phyloP scores from a whole-genome alignment of 2,888 invertebrate species.

The Clusia tigrina region DNA sequence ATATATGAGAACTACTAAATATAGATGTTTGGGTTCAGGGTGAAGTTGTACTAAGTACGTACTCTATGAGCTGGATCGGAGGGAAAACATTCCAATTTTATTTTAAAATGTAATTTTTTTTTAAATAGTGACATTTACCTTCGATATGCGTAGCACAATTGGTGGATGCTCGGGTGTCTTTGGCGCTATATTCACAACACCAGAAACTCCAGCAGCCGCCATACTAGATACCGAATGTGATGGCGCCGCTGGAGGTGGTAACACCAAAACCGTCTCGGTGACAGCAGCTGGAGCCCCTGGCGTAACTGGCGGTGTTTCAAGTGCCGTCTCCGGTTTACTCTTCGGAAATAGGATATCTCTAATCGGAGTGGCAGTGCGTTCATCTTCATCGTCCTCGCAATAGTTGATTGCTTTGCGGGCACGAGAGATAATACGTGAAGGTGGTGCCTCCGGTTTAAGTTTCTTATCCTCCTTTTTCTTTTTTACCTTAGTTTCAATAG shows the following conservation, averaged over 20 bases:
- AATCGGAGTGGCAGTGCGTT: slow-evolving; percentile 58
- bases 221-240: slow-evolving; percentile 16
- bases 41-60: too few species aligned
- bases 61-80: too few species aligned
- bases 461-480: slow-evolving; percentile 62
- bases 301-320: slow-evolving; percentile 10
- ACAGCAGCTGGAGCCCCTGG: slow-evolving; percentile 19
- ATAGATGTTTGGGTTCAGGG: too few species aligned
- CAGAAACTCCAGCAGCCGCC: slow-evolving; percentile 9
- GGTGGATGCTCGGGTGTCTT: slow-evolving; percentile 73
- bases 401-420: slow-evolving; percentile 73
- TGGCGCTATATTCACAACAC: slow-evolving; percentile 38
- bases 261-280: too few species aligned
- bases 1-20: too few species aligned
- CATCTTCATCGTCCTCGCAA: slow-evolving; percentile 68
- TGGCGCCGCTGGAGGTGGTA: slow-evolving; percentile 34
- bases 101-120: too few species aligned
- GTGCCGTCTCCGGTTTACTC: slow-evolving; percentile 38
- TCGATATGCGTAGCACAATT: slow-evolving; percentile 87
- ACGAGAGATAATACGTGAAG: slow-evolving; percentile 61
- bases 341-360: slow-evolving; percentile 65
- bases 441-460: slow-evolving; percentile 59
- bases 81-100: too few species aligned
- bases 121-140: slow-evolving; percentile 68
- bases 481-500: slow-evolving; percentile 40